Percentiles rank a stretch among this genome's conserved stretches.
phyloP scores from a whole-genome alignment of 2,888 invertebrate genomes.

The Marasmarcha lunaedactyla region DNA sequence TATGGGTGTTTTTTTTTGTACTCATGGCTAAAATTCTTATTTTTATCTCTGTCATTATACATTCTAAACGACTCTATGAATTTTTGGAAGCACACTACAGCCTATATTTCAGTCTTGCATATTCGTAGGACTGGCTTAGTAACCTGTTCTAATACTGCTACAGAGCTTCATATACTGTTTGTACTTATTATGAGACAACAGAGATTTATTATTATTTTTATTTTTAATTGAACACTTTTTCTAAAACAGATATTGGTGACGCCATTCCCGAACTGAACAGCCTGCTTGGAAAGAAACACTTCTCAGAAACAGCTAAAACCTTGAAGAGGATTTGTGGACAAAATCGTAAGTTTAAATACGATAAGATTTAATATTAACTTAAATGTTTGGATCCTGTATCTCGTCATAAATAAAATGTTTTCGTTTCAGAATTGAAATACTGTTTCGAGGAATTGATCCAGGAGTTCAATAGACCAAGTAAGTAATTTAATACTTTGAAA shows the following conservation, averaged over 20 bases:
- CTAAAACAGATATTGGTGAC: conserved; percentile 34
- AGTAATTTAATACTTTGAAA: conserved; percentile 18
- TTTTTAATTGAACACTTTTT: no score
- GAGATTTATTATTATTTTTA: no score
- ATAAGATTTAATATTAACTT: conserved; percentile 1
- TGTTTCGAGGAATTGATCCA: conserved; percentile 36
- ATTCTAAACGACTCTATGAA: no score
- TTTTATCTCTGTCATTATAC: no score
- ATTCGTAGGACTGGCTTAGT: no score
- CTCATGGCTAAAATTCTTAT: no score
- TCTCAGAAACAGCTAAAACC: conserved; percentile 23
- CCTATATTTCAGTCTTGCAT: no score
- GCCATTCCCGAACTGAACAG: conserved; percentile 13
- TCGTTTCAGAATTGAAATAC: conserved; percentile 38
- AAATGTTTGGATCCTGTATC: conserved; percentile 1
- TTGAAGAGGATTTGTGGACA: conserved; percentile 29
- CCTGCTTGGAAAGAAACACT: conserved; percentile 19
- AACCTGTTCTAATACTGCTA: no score
- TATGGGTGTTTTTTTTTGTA: no score
- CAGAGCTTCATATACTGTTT: no score
- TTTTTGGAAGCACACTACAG: no score
- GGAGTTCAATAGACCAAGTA: conserved; percentile 30
- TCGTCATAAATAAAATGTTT: conserved; percentile 1
- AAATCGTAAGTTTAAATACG: conserved; percentile 26
- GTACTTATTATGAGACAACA: no score